Conservation (phyloP, 1,140 invertebrate genomes). For the Dolichoris vasculosae region DNA sequence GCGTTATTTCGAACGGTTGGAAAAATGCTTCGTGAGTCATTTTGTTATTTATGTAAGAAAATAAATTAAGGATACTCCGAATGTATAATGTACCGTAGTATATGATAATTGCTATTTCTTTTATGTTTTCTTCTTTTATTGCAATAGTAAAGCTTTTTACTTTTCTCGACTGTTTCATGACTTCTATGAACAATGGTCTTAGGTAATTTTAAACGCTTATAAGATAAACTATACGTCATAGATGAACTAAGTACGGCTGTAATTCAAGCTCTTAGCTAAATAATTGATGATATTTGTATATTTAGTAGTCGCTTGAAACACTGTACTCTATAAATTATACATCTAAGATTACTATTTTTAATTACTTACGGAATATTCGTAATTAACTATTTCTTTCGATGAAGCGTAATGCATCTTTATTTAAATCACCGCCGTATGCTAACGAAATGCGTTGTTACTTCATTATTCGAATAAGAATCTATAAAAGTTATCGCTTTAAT, state of each 20-base stretch:
- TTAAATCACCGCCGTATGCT: no score
- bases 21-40: background rate
- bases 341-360: background rate
- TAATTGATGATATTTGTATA: background rate
- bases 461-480: no score
- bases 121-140: conserved; percentile 11
- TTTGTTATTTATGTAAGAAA: background rate
- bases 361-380: background rate
- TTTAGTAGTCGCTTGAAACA: background rate
- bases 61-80: background rate
- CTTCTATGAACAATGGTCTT: conserved; percentile 7
- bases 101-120: conserved; percentile 8
- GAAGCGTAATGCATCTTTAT: no score
- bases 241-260: background rate
- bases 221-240: background rate
- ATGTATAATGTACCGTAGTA: background rate
- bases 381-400: background rate
- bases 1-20: background rate
- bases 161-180: background rate
- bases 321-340: background rate
- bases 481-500: no score
- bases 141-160: background rate
- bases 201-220: background rate
- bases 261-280: conserved; percentile 3
- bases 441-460: no score